These are phyloP conservation scores for Lottia gigantea DNA, from an alignment of 2,888 invertebrate species.

Conservation along the genomic window DNA sequence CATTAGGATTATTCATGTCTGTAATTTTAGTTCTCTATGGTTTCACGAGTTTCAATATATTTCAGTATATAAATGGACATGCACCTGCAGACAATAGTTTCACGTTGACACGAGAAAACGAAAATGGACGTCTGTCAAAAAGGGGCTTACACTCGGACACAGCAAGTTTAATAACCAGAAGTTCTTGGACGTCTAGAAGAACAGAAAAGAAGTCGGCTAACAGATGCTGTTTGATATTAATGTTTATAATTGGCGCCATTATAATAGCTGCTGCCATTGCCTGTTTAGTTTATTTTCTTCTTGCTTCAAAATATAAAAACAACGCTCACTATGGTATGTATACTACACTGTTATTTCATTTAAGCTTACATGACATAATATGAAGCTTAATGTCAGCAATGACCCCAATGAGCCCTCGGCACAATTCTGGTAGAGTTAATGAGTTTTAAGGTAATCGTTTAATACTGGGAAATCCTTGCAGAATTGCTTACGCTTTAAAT, in stretches of 20 bases:
- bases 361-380: too few species aligned
- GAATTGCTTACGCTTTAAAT: too few species aligned
- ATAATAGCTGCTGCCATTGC: slow-evolving; percentile 30
- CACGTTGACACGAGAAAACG: slow-evolving; percentile 9
- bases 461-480: too few species aligned
- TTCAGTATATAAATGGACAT: neutral
- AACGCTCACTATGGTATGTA: neutral
- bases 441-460: too few species aligned
- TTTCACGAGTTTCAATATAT: neutral
- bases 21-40: neutral
- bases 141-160: slow-evolving; percentile 27
- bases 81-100: slow-evolving; percentile 13
- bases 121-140: slow-evolving; percentile 21
- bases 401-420: too few species aligned
- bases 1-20: too few species aligned
- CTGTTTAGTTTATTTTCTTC: slow-evolving; percentile 31
- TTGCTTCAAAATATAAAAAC: slow-evolving; percentile 6
- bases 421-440: too few species aligned
- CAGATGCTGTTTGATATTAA: slow-evolving; percentile 23
- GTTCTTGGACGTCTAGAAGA: slow-evolving; percentile 20
- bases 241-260: slow-evolving; percentile 31
- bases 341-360: neutral
- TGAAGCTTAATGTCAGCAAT: too few species aligned
- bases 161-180: slow-evolving; percentile 26
- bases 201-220: slow-evolving; percentile 19